Evolutionary conservation across 2,113 vertebrate species (phyloP), one percentile per base, ranked within the genome.

Genomic region (Vicugna pacos): DNA sequence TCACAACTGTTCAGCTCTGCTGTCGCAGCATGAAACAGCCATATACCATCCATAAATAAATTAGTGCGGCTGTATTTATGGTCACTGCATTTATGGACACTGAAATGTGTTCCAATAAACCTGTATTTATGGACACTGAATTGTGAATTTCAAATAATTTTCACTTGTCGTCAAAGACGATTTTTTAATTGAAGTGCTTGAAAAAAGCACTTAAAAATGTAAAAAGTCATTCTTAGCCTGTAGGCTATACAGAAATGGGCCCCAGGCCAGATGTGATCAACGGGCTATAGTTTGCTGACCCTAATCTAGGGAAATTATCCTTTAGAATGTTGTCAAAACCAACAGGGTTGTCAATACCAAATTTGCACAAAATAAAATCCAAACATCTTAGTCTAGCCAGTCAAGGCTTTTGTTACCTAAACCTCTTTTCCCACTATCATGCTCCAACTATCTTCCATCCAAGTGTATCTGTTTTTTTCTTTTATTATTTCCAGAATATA

Each of bases 71-170:
- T 93, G n/a, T 77, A 90, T 91, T 73, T 67, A 60, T 67, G 86
- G 64, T 56, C 38, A 70, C 17, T 94, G 15, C 60, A 73, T 38
- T 82, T 95, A 54, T 32, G 73, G 72, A 93, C 64, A 90, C 20
- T 70, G 69, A 95, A 80, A 65, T 50, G 26, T 69, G 42, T 48
- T 77, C 76, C 13, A 69, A 70, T 35, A 77, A 62, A 70, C 26
- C 22, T 58, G 5, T 50, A 81, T 54, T 67, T 95, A 75, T 42
- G 26, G 54, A 82, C 38, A 64, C 24, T 38, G 50, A 90, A 93
- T 79, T 48, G 11, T 65, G 42, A 69, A 85, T 85, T 87, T 76
- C 70, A 93, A 91, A 38, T 54, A 72, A 48, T 58, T 96, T 93
- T 72, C 62, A 83, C 54, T 48, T 92, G 46, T 69, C 62, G 91